These are phyloP conservation scores for Sesamia inferens DNA, from an alignment of 2,888 invertebrate species.

Conservation along the genomic window DNA sequence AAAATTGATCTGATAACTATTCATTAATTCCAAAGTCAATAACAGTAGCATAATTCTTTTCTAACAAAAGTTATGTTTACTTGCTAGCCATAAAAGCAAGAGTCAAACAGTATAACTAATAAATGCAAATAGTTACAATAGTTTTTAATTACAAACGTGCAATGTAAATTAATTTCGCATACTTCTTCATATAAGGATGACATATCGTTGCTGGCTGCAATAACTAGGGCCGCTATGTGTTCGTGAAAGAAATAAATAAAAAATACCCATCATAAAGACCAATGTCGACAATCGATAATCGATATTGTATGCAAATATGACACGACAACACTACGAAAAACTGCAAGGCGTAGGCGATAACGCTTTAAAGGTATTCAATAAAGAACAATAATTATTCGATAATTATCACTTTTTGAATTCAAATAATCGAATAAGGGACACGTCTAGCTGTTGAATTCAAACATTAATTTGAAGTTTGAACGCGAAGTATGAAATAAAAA, in stretches of 20 bases:
- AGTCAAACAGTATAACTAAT: constrained; percentile 36
- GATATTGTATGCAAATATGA: constrained; percentile 67
- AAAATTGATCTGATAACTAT: constrained; percentile 36
- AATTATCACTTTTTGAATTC: constrained; percentile 52
- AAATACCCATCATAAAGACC: constrained; percentile 47
- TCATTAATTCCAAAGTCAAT: constrained; percentile 39
- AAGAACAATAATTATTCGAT: constrained; percentile 54
- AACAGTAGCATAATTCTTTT: constrained; percentile 34
- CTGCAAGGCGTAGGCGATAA: constrained; percentile 44
- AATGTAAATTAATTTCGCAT: constrained; percentile 53
- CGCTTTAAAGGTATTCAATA: constrained; percentile 53
- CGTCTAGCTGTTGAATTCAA: constrained; percentile 44
- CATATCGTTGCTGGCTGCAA: constrained; percentile 41
- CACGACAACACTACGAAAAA: constrained; percentile 54
- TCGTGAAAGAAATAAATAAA: constrained; percentile 53
- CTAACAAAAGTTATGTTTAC: constrained; percentile 23
- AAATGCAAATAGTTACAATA: constrained; percentile 51
- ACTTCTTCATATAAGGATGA: constrained; percentile 56
- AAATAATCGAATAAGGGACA: constrained; percentile 55
- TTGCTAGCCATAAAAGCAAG: constrained; percentile 34
- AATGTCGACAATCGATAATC: constrained; percentile 65
- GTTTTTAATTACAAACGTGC: constrained; percentile 59
- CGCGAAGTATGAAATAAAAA: constrained; percentile 30
- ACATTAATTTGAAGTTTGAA: constrained; percentile 43
- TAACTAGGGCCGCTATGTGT: constrained; percentile 54